These are phyloP conservation scores for Helicoverpa assulta DNA, from an alignment of 2,888 invertebrate species.

Conservation along the genomic window DNA sequence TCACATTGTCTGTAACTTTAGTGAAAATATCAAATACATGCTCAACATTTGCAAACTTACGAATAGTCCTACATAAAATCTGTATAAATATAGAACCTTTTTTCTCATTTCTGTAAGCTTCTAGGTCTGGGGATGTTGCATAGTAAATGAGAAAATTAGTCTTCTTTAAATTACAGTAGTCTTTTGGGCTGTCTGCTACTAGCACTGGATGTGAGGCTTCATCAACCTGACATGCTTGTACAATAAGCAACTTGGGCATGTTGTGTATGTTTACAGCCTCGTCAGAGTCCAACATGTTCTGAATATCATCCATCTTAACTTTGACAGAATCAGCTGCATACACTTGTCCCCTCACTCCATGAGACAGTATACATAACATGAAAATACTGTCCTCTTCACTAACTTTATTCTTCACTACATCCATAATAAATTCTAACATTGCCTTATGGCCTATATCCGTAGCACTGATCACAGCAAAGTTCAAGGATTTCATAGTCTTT, in stretches of 20 bases:
- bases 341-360: slow-evolving; percentile 83
- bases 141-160: slow-evolving; percentile 82
- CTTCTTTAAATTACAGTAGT: slow-evolving; percentile 72
- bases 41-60: slow-evolving; percentile 70
- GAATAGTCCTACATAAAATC: slow-evolving; percentile 74
- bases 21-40: slow-evolving; percentile 83
- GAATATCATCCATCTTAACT: slow-evolving; percentile 82
- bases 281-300: slow-evolving; percentile 80
- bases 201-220: slow-evolving; percentile 64
- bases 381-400: slow-evolving; percentile 80
- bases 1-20: slow-evolving; percentile 76
- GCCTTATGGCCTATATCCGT: slow-evolving; percentile 76
- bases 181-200: slow-evolving; percentile 75
- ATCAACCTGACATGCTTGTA: slow-evolving; percentile 86
- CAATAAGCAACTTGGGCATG: slow-evolving; percentile 82
- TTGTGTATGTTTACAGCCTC: slow-evolving; percentile 72
- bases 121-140: slow-evolving; percentile 85
- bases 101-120: slow-evolving; percentile 79
- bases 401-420: slow-evolving; percentile 73
- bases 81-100: slow-evolving; percentile 85
- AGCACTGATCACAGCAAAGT: slow-evolving; percentile 77
- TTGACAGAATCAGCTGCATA: slow-evolving; percentile 84
- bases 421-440: slow-evolving; percentile 77
- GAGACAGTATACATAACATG: slow-evolving; percentile 84
- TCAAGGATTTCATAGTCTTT: slow-evolving; percentile 77